Conservation (phyloP, 2,888 invertebrate genomes). For the Laothoe populi region DNA sequence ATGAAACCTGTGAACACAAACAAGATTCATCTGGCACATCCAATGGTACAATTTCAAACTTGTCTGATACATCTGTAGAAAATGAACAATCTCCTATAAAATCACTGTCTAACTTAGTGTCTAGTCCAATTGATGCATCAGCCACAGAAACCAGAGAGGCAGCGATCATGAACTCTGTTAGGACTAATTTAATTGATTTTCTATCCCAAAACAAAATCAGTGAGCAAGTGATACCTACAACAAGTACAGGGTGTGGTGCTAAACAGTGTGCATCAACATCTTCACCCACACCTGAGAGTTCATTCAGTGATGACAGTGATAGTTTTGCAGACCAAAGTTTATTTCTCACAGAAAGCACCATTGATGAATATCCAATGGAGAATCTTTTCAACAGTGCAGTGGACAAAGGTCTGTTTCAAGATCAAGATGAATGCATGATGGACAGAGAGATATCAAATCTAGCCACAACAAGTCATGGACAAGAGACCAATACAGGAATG, state of each 20-base stretch:
- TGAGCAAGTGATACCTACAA: constrained; percentile 66
- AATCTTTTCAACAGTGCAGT: constrained; percentile 80
- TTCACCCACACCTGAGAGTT: constrained; percentile 70
- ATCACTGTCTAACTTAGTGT: constrained; percentile 86
- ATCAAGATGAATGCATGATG: constrained; percentile 78
- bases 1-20: constrained; percentile 56
- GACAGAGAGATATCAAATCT: constrained; percentile 80
- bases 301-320: constrained; percentile 77
- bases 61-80: constrained; percentile 64
- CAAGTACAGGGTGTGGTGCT: constrained; percentile 60
- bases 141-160: constrained; percentile 60
- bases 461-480: constrained; percentile 78
- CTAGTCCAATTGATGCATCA: constrained; percentile 77
- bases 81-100: constrained; percentile 86
- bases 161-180: constrained; percentile 66
- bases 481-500: constrained; percentile 67
- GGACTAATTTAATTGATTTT: constrained; percentile 76
- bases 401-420: constrained; percentile 78
- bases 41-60: constrained; percentile 66
- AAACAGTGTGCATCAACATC: constrained; percentile 62
- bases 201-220: constrained; percentile 67
- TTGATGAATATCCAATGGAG: constrained; percentile 82
- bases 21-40: constrained; percentile 63
- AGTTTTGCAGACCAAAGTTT: constrained; percentile 79
- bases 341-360: constrained; percentile 77